A percentile compares a stretch with the other conserved stretches of the same genome.
Evolutionary conservation across 2,888 invertebrate species (phyloP).

Genomic region (Trichopria drosophilae): DNA sequence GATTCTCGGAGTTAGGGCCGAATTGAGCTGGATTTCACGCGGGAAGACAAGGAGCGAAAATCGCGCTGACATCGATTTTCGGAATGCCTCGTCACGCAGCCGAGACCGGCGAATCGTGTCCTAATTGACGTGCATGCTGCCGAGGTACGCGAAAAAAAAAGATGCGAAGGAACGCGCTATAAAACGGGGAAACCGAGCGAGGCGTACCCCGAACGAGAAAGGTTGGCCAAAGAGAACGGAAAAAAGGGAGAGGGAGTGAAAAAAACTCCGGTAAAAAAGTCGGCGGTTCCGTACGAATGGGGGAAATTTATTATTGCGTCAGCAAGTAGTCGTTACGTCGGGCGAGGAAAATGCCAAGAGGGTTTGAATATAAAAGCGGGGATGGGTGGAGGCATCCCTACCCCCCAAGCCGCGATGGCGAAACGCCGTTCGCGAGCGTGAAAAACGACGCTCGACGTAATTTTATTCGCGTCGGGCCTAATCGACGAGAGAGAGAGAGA

Average conservation of each 20-base stretch:
- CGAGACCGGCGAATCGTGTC: slow-evolving; percentile 19
- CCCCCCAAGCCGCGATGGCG: too few relatives aligned
- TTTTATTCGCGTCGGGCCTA: too few relatives aligned
- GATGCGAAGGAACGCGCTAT: slow-evolving; percentile 8
- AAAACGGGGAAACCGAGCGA: neutral
- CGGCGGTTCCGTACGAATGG: slow-evolving; percentile 13
- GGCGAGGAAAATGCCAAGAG: neutral
- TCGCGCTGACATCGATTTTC: slow-evolving; percentile 21
- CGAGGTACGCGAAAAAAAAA: slow-evolving; percentile 3
- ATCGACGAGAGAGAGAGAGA: slow-evolving; percentile 4
- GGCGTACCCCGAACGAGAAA: slow-evolving; percentile 4
- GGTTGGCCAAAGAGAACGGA: slow-evolving; percentile 34
- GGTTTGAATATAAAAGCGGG: too few relatives aligned
- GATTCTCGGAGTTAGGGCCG: neutral
- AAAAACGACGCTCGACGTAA: too few relatives aligned
- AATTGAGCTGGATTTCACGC: slow-evolving; percentile 23
- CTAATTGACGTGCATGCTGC: slow-evolving; percentile 25
- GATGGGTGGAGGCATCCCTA: neutral
- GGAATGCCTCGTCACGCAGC: neutral
- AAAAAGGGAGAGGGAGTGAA: slow-evolving; percentile 31
- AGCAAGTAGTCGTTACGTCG: slow-evolving; percentile 47
- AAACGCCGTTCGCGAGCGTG: too few relatives aligned
- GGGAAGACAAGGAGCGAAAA: too few relatives aligned
- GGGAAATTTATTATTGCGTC: slow-evolving; percentile 52
- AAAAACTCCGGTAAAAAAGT: slow-evolving; percentile 28